Evolutionary conservation across 2,113 vertebrate genomes (phyloP), one percentile per base, ranked within the genome.

Genomic region (Leiothrix lutea): DNA sequence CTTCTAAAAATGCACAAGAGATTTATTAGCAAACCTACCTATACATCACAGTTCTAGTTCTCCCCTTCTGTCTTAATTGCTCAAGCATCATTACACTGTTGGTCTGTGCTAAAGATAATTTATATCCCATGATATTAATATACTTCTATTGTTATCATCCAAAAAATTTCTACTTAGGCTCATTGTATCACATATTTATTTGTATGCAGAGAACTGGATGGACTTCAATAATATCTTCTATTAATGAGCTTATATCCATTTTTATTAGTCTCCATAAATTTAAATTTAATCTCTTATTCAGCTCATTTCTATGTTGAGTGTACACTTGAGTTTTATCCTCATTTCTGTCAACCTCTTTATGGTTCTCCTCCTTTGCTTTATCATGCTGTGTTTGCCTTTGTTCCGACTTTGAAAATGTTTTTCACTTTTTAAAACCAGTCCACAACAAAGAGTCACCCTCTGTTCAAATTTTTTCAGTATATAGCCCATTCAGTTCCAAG

Each of bases 211-310:
- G 40, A 62, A 50, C 38, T 79, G 54, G 51, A 84, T 35, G 25
- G 15, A 50, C 74, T 90, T 94, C 61, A 96, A 90, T 51, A 88
- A 61, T 64, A 61, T 64, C 25, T 28, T 70, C 35, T 79, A 10
- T 77, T 95, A 94, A 88, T 12, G 8, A 81, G 6, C 12, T 80
- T 86, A 62, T 56, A 50, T 73, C 42, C 31, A 56, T 80, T 65
- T 90, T 97, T 95, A 88, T 80, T 75, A 60, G 74, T 44, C 8
- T 80, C 31, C 10, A 73, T 82, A 86, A 92, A 95, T 91, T 78
- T 58, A 73, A 60, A 74, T 84, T 44, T 86, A 72, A 78, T 84
- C n/a, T 93, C 38, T 69, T 80, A 54, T 84, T 85, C 74, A 80
- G 21, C 23, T 80, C 45, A 69, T 82, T 96, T 96, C 71, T 86